Percentiles rank a stretch among this genome's conserved stretches.
These are phyloP conservation scores for Lithobates pipiens DNA, from an alignment of 2,797 vertebrate genomes.

Conservation along the genomic window DNA sequence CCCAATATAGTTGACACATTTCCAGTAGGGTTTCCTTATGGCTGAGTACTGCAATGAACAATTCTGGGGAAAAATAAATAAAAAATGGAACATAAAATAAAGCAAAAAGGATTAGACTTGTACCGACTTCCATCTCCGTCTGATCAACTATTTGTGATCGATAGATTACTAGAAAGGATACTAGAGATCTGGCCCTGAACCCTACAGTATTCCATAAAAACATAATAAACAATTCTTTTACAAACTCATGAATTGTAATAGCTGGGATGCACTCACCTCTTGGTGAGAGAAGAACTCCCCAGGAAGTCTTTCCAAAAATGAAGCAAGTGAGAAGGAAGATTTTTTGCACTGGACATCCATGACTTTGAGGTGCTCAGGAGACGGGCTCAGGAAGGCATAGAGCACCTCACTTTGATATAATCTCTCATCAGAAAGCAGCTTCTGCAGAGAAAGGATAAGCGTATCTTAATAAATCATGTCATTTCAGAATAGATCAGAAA, in stretches of 20 bases:
- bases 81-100: no score
- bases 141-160: no score
- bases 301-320: constrained; percentile 94
- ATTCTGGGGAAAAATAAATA: no score
- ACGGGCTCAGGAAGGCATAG: constrained; percentile 96
- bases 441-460: constrained; percentile 70
- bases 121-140: no score
- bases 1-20: no score
- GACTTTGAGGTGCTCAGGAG: constrained; percentile 93
- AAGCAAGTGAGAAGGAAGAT: constrained; percentile 90
- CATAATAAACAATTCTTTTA: not conserved
- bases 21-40: no score
- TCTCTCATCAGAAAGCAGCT: constrained; percentile 90
- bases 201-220: no score
- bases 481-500: no score
- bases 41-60: no score
- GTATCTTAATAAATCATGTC: not conserved
- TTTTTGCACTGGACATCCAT: constrained; percentile 94
- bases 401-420: constrained; percentile 96
- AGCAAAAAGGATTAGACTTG: no score
- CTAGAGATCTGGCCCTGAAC: no score
- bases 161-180: no score
- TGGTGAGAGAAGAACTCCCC: constrained; percentile 97
- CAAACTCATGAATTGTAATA: not conserved
- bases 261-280: constrained; percentile 79